Base-by-base conservation (phyloP, 2,888 invertebrate genomes). In the Beris chalybata region DNA sequence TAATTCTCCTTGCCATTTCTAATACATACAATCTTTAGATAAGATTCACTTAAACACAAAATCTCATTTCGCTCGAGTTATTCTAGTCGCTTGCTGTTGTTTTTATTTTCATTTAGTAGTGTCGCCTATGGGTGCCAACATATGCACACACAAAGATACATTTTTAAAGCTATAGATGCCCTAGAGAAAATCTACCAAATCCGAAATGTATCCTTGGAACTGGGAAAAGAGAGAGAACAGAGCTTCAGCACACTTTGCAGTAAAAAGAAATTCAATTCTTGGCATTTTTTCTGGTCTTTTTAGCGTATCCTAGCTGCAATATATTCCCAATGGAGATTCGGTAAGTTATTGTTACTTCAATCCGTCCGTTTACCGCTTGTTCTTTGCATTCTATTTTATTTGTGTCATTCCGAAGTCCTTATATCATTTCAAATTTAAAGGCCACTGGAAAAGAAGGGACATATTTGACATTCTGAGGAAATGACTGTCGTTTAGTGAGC, bases 101-200 rank as follows among this genome's bases (percentile, higher is more conserved):
- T 56, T 56, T 56, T 44, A 56, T 56, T 56, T 56, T 56, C 44
- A 43, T 44, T 56, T 43, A 31, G 38, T 56, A 15, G 44, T 56
- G 54, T 56, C 44, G 56, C 38, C 56, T 38, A n/a, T 43, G 22
- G 43, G 43, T 4, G 38, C 9, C 9, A 2, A 22, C 13, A 6
- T 31, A 31, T 32, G 5, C 30, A 54, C 54, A 54, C 6, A 54
- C 54, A 56, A 12, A 15, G 43, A 43, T 56, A 38, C 38, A 38
- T 38, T 4, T 3, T 38, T 4, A 31, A 48, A 3, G 12, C 6
- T n/a, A 11, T 48, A 13, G 5, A n/a, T 15, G n/a, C 31, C 31
- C n/a, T 7, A 31, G 5, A 31, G 31, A 54, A 31, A n/a, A 5
- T 54, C n/a, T 54, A 54, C 12, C 54, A n/a, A n/a, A 31, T 31